phyloP scores from a whole-genome alignment of 1,140 invertebrate species.

The Drosophila neocordata region DNA sequence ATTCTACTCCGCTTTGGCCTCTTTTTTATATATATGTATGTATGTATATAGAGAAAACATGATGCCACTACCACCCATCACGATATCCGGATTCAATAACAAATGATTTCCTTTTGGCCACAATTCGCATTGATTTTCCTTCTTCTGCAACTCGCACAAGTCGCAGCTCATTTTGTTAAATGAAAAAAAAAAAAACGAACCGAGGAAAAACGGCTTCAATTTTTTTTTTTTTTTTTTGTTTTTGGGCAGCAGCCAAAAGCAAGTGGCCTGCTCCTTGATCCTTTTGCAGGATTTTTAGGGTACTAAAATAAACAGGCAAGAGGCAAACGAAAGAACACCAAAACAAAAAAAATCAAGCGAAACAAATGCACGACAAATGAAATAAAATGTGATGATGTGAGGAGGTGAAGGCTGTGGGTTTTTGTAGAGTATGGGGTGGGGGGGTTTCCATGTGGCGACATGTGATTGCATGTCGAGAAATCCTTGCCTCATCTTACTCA shows the following conservation, averaged over 20 bases:
- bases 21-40: not conserved
- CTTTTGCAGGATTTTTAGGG: conserved; percentile 24
- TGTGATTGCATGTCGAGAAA: conserved; percentile 63
- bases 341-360: conserved; percentile 39
- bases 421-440: too few relatives aligned
- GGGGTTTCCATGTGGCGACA: conserved; percentile 27
- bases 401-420: not conserved
- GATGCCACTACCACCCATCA: not conserved
- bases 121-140: conserved; percentile 62
- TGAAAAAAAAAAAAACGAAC: conserved; percentile 51
- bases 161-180: conserved; percentile 64
- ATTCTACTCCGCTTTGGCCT: not conserved
- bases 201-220: conserved; percentile 30
- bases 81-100: conserved; percentile 60
- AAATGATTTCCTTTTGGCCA: conserved; percentile 71
- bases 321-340: not conserved
- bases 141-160: conserved; percentile 11
- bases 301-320: conserved; percentile 16
- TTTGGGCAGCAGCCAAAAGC: conserved; percentile 64
- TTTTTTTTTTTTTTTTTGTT: conserved; percentile 26
- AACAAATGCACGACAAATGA: conserved; percentile 69
- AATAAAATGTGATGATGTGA: conserved; percentile 57
- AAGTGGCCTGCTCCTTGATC: conserved; percentile 40
- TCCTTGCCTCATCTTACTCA: not conserved
- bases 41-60: too few relatives aligned